Evolutionary conservation across 1,140 invertebrate species (phyloP), one percentile per base, ranked within the genome.

Genomic region (Euborellia annulipes): DNA sequence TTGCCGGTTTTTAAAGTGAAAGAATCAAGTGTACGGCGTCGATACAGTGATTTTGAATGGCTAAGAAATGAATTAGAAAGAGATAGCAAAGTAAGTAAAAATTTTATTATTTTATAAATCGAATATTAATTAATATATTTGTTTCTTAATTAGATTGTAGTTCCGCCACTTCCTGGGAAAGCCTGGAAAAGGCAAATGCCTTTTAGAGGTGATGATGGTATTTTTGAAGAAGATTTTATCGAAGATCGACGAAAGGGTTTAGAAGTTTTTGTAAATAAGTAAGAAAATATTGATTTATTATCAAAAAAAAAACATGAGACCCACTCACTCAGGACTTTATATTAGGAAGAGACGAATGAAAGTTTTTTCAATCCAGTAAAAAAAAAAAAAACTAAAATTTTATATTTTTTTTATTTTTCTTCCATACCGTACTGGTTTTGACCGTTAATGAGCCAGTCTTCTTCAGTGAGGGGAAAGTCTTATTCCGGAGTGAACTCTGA

Each of bases 21-120:
- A 71, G 95, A 99, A 63, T 98, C 94, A 0, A 94, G 81, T 63
- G 95, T 98, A 1, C 71, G 96, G 56, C 74, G 96, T 60, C 74
- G 96, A 63, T 99, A 98, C 69, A 97, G 92, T 70, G 96, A 99
- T 69, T 99, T 99, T 71, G 95, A 99, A 72, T 99, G 96, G 96
- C 68, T 99, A 38, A 79, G 93, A 66, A 95, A 90, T 67, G 95
- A 99, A 74, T 66, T 99, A 51, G 96, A 99, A 73, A 73, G 96
- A 64, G 95, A 99, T 63, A 98, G 93, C 67, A 99, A 99, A 76
- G 89, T 93, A 64, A 66, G 63, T 54, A 45, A 44, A n/a, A n/a
- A n/a, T n/a, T n/a, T n/a, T n/a, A n/a, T n/a, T 36, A 50, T 16
- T 38, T 38, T 38, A 38, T 19, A 38, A 4, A 38, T 38, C 4